Conservation (phyloP, 2,797 vertebrate species). For the Nasua narica region DNA sequence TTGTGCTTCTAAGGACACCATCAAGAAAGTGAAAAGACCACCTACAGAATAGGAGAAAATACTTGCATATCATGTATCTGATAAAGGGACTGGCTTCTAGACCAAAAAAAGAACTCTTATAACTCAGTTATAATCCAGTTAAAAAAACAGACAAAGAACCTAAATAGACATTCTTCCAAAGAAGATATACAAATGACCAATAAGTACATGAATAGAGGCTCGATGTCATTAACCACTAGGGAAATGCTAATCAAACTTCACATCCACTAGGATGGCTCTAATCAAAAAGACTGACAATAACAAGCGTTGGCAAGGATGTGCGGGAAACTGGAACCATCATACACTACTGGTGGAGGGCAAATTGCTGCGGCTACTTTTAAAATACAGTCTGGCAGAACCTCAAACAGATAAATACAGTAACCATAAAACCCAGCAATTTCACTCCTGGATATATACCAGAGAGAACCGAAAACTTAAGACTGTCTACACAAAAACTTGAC, state of each 20-base stretch:
- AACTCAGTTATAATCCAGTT: neutral
- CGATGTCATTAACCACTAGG: neutral
- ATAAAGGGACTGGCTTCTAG: neutral
- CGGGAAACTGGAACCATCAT: neutral
- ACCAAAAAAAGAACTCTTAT: neutral
- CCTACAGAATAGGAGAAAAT: neutral
- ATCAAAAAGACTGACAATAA: neutral
- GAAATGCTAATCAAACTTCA: neutral
- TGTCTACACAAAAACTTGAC: neutral
- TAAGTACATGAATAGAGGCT: neutral
- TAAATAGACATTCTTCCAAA: neutral
- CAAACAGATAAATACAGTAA: conserved; percentile 11
- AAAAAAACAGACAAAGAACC: neutral
- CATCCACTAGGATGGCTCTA: neutral
- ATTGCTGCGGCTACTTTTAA: neutral
- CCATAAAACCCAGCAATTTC: neutral
- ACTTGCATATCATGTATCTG: neutral
- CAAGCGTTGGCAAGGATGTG: neutral
- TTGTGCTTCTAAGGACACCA: neutral
- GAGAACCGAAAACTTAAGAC: neutral
- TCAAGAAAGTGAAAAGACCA: neutral
- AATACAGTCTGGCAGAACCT: neutral
- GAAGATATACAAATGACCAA: neutral
- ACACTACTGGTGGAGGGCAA: neutral
- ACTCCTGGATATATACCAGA: neutral